These are phyloP conservation scores for Gnathonemus echidnorhynchus DNA, from an alignment of 2,113 vertebrate species.

Conservation along the genomic window DNA sequence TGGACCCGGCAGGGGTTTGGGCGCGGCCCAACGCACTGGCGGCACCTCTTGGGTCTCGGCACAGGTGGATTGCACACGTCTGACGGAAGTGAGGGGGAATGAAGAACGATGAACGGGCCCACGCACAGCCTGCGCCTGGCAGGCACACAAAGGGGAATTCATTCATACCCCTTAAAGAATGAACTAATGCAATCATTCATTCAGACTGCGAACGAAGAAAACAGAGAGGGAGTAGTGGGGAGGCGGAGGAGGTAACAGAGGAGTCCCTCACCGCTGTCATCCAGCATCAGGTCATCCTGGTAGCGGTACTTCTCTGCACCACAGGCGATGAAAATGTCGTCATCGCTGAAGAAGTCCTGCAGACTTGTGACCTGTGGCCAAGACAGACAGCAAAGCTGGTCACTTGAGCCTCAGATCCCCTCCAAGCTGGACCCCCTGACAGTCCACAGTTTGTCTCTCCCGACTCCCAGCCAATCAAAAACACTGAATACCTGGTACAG, in stretches of 20 bases:
- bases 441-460: neutral
- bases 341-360: conserved; percentile 94
- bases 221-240: neutral
- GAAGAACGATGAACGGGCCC: neutral
- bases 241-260: neutral
- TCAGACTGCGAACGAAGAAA: neutral
- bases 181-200: neutral
- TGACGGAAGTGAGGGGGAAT: neutral
- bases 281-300: conserved; percentile 93
- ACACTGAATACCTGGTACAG: neutral
- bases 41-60: neutral
- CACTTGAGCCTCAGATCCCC: neutral
- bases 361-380: conserved; percentile 78
- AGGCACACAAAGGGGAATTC: neutral
- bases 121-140: neutral
- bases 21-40: neutral
- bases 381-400: conserved; percentile 1
- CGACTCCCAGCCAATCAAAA: neutral
- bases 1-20: neutral
- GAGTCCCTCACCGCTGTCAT: conserved; percentile 76
- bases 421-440: neutral
- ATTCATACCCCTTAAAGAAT: neutral
- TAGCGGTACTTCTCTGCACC: conserved; percentile 93
- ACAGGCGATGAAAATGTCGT: conserved; percentile 91
- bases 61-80: neutral